Evolutionary conservation across 1,140 invertebrate genomes (phyloP).

Genomic region (Metopolophium dirhodum): DNA sequence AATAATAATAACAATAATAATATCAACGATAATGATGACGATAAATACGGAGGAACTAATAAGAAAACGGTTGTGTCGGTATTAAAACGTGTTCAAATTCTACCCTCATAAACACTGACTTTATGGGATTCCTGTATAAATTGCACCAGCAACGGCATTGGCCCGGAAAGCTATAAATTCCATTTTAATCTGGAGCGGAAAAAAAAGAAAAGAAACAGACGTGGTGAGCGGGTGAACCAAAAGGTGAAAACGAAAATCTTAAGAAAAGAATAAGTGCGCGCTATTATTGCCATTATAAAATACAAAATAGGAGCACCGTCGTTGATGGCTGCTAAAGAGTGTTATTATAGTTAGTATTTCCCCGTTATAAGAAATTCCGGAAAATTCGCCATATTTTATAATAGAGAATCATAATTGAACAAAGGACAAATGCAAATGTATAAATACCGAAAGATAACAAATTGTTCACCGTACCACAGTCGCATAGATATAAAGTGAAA

Average conservation of each 20-base stretch:
- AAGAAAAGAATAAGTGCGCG: constrained; percentile 17
- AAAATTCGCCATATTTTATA: neutral
- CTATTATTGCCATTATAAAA: constrained; percentile 23
- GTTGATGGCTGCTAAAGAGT: neutral
- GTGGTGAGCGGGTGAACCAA: neutral
- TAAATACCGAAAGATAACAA: neutral
- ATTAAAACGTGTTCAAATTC: constrained; percentile 54
- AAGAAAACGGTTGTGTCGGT: constrained; percentile 55
- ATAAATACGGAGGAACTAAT: constrained; percentile 52
- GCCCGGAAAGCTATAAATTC: constrained; percentile 52
- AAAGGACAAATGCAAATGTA: neutral
- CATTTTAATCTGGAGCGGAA: constrained; percentile 36
- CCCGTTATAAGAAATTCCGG: neutral
- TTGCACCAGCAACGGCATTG: constrained; percentile 43
- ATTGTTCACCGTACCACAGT: neutral
- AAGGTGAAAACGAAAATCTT: constrained; percentile 40
- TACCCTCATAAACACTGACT: constrained; percentile 56
- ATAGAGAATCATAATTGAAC: neutral
- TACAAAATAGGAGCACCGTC: neutral
- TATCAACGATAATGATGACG: constrained; percentile 47
- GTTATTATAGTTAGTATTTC: neutral
- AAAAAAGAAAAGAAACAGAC: neutral
- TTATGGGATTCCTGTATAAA: constrained; percentile 54
- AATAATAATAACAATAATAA: constrained; percentile 16
- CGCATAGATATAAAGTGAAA: neutral